These are phyloP conservation scores for Cheilosia vulpina DNA, from an alignment of 2,888 invertebrate genomes.

Conservation along the genomic window DNA sequence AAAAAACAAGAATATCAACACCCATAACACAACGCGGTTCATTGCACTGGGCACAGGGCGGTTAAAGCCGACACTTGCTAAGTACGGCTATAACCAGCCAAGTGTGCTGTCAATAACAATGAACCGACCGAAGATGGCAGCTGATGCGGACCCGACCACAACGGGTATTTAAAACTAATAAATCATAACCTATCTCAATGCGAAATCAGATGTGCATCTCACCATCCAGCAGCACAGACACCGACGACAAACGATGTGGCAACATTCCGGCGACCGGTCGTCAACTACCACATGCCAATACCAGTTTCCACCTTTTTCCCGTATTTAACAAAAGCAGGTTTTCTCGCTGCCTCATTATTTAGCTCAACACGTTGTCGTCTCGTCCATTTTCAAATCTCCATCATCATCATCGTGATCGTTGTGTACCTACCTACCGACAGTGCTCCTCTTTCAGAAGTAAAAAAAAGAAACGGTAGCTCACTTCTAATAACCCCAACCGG, in stretches of 20 bases:
- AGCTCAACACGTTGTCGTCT: constrained; percentile 46
- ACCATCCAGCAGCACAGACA: background rate
- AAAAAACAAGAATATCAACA: constrained; percentile 66
- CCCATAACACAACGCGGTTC: constrained; percentile 62
- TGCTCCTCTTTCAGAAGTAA: constrained; percentile 42
- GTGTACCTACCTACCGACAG: constrained; percentile 17
- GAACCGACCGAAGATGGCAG: constrained; percentile 62
- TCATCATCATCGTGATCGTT: constrained; percentile 28
- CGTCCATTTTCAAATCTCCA: constrained; percentile 59
- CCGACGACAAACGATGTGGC: constrained; percentile 32
- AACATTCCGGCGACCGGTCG: constrained; percentile 73
- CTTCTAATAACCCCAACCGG: constrained; percentile 34
- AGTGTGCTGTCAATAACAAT: constrained; percentile 62
- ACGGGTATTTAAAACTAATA: constrained; percentile 74
- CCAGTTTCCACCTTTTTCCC: constrained; percentile 74
- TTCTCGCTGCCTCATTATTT: constrained; percentile 70
- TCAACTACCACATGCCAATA: constrained; percentile 68
- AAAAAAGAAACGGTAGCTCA: constrained; percentile 40
- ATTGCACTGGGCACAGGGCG: constrained; percentile 49
- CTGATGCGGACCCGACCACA: constrained; percentile 23
- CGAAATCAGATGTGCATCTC: constrained; percentile 71
- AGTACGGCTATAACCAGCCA: constrained; percentile 32
- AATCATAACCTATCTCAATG: constrained; percentile 76
- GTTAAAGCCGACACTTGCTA: constrained; percentile 16
- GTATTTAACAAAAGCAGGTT: constrained; percentile 75